These are phyloP conservation scores for Rhagonycha fulva DNA, from an alignment of 2,888 invertebrate species.

Conservation along the genomic window DNA sequence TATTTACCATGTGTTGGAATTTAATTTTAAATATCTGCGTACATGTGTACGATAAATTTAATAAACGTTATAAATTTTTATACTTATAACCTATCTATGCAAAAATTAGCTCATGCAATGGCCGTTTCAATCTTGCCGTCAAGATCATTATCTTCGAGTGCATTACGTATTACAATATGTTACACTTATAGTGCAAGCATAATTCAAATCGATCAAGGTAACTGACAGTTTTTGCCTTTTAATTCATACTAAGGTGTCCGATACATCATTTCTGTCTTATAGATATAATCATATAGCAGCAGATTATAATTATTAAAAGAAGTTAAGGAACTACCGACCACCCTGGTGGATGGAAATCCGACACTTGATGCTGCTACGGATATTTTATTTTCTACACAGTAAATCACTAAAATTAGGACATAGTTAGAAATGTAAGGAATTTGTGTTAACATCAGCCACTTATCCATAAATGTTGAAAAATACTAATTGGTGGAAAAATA, in stretches of 20 bases:
- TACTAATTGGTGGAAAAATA: not conserved
- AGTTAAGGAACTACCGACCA: conserved; percentile 21
- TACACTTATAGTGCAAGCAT: conserved; percentile 11
- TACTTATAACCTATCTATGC: conserved; percentile 32
- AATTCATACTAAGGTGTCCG: conserved; percentile 27
- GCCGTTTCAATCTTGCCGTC: conserved; percentile 37
- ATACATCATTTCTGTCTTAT: conserved; percentile 26
- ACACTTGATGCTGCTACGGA: conserved; percentile 6
- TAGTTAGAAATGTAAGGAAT: not conserved
- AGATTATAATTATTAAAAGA: conserved; percentile 32
- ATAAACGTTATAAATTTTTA: conserved; percentile 34
- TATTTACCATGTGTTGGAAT: conserved; percentile 20
- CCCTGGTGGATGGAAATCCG: conserved; percentile 21
- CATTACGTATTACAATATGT: conserved; percentile 29
- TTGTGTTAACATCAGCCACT: not conserved
- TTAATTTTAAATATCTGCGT: conserved; percentile 23
- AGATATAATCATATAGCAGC: conserved; percentile 31
- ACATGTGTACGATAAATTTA: conserved; percentile 31
- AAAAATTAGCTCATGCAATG: conserved; percentile 38
- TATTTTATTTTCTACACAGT: not conserved
- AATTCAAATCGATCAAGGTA: conserved; percentile 34
- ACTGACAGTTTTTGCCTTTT: conserved; percentile 31
- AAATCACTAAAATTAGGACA: not conserved
- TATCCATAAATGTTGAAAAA: not conserved
- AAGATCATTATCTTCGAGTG: conserved; percentile 35